Evolutionary conservation across 2,797 vertebrate species (phyloP).

Genomic region (Columba guinea): DNA sequence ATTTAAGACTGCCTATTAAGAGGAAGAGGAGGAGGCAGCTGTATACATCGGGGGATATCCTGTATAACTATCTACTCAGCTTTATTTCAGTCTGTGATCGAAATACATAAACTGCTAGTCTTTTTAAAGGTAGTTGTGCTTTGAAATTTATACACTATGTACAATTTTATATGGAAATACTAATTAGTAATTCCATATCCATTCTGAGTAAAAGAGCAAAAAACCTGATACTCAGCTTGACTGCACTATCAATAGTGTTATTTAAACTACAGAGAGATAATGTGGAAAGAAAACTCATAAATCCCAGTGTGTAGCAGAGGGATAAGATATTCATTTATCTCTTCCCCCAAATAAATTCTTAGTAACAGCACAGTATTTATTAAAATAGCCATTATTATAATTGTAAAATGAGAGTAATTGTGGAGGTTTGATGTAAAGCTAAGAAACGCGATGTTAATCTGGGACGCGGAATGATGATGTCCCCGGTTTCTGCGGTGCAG

Average conservation of each 20-base stretch:
- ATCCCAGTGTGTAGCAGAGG: not conserved
- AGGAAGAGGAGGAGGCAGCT: not conserved
- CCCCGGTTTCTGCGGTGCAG: constrained; percentile 74
- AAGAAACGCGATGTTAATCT: constrained; percentile 60
- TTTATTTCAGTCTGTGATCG: not conserved
- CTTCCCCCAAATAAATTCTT: constrained; percentile 21
- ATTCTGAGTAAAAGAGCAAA: constrained; percentile 7
- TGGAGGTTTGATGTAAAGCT: constrained; percentile 43
- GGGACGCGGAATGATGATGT: constrained; percentile 73
- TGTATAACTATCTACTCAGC: not conserved
- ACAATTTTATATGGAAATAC: not conserved
- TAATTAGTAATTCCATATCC: not conserved
- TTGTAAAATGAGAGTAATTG: constrained; percentile 25
- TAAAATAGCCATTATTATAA: constrained; percentile 54
- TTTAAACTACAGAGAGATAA: constrained; percentile 17
- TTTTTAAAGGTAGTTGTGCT: not conserved
- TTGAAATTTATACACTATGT: not conserved
- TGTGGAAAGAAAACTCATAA: constrained; percentile 37
- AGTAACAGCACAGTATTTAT: constrained; percentile 36
- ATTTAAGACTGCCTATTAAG: constrained; percentile 25
- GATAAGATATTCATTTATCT: constrained; percentile 32
- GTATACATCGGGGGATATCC: not conserved
- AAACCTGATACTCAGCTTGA: not conserved
- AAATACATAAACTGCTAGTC: not conserved
- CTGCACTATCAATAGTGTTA: not conserved